phyloP scores from a whole-genome alignment of 2,888 invertebrate genomes.

The Stegophylla sp. region DNA sequence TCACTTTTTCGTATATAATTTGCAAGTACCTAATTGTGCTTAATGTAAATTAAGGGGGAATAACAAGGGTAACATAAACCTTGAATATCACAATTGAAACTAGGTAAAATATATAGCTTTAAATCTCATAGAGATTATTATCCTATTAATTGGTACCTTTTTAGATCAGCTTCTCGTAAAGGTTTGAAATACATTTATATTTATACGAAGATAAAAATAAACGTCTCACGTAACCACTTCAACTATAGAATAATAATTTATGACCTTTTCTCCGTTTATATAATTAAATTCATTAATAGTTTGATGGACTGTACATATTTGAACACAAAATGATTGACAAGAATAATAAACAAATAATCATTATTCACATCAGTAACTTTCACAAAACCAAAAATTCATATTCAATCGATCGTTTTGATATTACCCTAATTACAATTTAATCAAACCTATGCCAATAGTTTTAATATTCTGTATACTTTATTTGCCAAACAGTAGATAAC shows the following conservation, averaged over 20 bases:
- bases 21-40: too few relatives aligned
- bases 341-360: constrained; percentile 32
- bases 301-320: not conserved
- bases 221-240: constrained; percentile 11
- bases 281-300: constrained; percentile 33
- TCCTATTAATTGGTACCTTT: constrained; percentile 26
- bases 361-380: not conserved
- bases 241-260: constrained; percentile 21
- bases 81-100: not conserved
- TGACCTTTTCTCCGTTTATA: constrained; percentile 29
- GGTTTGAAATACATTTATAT: not conserved
- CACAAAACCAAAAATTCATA: not conserved
- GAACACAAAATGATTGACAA: constrained; percentile 27
- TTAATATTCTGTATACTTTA: too few relatives aligned
- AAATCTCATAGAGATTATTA: constrained; percentile 7
- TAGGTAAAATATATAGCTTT: not conserved
- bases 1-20: too few relatives aligned
- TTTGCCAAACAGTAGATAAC: too few relatives aligned
- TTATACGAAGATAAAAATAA: not conserved
- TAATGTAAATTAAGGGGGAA: not conserved
- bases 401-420: not conserved
- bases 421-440: not conserved
- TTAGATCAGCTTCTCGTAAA: constrained; percentile 20
- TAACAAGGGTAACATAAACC: not conserved
- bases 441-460: too few relatives aligned